Evolutionary conservation across 1,140 invertebrate species (phyloP), one percentile per base, ranked within the genome.

Genomic region (Drosophila punjabiensis): DNA sequence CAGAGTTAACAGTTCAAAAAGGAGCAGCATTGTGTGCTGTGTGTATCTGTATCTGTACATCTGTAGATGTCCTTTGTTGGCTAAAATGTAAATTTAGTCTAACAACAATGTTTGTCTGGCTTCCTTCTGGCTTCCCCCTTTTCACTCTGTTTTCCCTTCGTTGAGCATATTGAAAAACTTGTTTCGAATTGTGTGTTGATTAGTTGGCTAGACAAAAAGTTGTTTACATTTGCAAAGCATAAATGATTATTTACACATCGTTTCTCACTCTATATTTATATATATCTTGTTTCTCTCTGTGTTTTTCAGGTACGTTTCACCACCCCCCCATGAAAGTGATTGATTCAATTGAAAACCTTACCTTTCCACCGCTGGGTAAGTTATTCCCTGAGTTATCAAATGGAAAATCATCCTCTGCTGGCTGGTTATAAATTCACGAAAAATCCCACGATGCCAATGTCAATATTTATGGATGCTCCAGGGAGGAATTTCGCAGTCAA

Each of bases 401-500:
- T 56, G 53, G 66, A 73, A 70, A 70, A 73, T 73, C 66, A 59
- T 73, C 66, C 43, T 58, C 55, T 50, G 14, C 69, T 70, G 43
- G 52, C 43, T 52, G 70, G 70, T 76, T 71, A 47, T 63, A 66
- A 74, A 81, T 88, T 82, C 75, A 61, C 56, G 74, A 81, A 69
- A 58, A 65, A 69, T 69, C 75, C 76, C 76, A 70, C 68, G 68
- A 61, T 50, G 61, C 64, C 70, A 85, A 74, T 82, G 75, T 85
- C 75, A 85, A 85, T 89, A 82, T 81, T 73, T 81, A 69, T 81
- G 61, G 43, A 76, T 43, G 37, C 77, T 74, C 41, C 60, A 63
- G 71, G 74, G 61, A 74, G 58, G 68, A 85, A 81, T 76, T 76
- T 77, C 37, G 45, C 69, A 67, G 66, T 60, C 78, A 85, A 85